phyloP scores from a whole-genome alignment of 2,888 invertebrate genomes.

The Emmelina monodactyla region DNA sequence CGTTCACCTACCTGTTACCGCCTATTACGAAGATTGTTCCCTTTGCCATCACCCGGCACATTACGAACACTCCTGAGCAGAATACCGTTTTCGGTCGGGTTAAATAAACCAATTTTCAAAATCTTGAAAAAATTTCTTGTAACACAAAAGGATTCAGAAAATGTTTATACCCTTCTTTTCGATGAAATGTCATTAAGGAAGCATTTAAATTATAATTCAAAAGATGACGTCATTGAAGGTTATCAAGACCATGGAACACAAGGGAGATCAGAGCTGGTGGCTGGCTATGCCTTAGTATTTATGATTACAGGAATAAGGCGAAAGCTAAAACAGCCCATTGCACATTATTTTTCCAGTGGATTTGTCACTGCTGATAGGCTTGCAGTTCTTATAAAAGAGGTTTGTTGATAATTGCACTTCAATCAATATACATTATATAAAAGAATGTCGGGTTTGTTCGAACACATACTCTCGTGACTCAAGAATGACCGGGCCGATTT shows the following conservation, averaged over 20 bases:
- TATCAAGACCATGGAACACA: conserved; percentile 7
- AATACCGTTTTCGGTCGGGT: conserved; percentile 2
- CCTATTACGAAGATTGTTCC: conserved; percentile 2
- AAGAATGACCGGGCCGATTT: too few species aligned
- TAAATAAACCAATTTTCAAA: conserved; percentile 3
- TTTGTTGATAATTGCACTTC: too few species aligned
- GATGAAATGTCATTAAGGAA: conserved; percentile 6
- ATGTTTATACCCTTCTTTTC: conserved; percentile 3
- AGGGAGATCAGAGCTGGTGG: conserved; percentile 2
- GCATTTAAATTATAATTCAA: conserved; percentile 3
- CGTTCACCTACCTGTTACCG: conserved; percentile 3
- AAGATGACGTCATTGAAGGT: conserved; percentile 6
- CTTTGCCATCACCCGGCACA: conserved; percentile 2
- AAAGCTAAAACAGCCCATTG: conserved; percentile 10
- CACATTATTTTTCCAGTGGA: conserved; percentile 9
- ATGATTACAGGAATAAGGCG: conserved; percentile 9
- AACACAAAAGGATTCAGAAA: background rate
- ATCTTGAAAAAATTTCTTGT: background rate
- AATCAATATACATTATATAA: too few species aligned
- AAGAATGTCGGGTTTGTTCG: too few species aligned
- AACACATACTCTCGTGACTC: too few species aligned
- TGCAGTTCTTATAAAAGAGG: conserved; percentile 13
- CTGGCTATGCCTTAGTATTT: background rate
- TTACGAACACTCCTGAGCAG: conserved; percentile 1
- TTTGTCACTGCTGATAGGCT: conserved; percentile 11